These are phyloP conservation scores for Emydoidea blandingii DNA, from an alignment of 2,797 vertebrate genomes.

Conservation along the genomic window DNA sequence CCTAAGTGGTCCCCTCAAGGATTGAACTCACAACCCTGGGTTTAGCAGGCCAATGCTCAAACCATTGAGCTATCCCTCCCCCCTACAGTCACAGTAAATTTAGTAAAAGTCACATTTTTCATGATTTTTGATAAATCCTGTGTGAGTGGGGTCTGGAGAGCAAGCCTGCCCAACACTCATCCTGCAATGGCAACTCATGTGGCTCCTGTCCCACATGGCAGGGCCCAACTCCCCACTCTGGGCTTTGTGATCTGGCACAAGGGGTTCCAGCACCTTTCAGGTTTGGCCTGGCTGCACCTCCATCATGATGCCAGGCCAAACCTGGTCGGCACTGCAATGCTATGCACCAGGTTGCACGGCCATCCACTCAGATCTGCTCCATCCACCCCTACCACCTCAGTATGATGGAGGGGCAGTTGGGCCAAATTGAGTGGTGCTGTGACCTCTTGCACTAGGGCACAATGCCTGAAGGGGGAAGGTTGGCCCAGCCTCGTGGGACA, in stretches of 20 bases:
- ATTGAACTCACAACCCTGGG: too few species aligned
- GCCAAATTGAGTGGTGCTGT: not conserved
- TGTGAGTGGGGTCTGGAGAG: not conserved
- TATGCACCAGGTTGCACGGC: not conserved
- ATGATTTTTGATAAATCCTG: not conserved
- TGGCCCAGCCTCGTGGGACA: not conserved
- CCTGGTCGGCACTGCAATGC: not conserved
- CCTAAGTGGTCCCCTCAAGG: too few species aligned
- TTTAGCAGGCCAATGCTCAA: too few species aligned
- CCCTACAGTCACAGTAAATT: not conserved
- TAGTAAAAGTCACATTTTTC: not conserved
- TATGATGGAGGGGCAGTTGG: not conserved
- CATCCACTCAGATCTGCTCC: not conserved
- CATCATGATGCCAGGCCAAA: not conserved
- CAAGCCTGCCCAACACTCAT: not conserved
- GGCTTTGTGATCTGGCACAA: not conserved
- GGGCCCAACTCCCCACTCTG: not conserved
- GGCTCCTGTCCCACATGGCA: not conserved
- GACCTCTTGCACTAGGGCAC: not conserved
- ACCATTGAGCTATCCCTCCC: too few species aligned
- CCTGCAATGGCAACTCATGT: not conserved
- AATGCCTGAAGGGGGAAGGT: not conserved
- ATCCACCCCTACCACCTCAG: not conserved
- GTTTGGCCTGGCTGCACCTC: not conserved
- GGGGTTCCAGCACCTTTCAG: not conserved